Evolutionary conservation across 2,797 vertebrate genomes (phyloP).

Genomic region (Intellagama lesueurii): DNA sequence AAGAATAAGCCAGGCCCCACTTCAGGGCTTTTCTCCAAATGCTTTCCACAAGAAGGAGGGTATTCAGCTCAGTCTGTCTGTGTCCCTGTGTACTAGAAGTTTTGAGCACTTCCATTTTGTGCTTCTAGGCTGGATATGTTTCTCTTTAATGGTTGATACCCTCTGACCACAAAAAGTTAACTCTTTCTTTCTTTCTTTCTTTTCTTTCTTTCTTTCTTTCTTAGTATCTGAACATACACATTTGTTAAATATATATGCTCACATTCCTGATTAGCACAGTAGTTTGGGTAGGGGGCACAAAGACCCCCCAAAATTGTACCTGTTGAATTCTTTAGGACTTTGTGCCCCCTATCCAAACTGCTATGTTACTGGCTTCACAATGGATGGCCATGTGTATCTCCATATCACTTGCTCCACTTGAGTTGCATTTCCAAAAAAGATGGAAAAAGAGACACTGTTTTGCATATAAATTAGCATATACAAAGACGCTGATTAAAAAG

Average conservation of each 20-base stretch:
- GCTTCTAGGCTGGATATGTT: slow-evolving; percentile 15
- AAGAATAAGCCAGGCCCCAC: slow-evolving; percentile 47
- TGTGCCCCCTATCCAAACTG: no score
- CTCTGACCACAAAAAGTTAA: not conserved
- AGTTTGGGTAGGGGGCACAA: not conserved
- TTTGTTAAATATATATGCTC: not conserved
- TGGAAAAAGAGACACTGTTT: not conserved
- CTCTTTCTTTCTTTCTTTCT: not conserved
- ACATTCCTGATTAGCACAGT: not conserved
- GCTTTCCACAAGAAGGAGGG: slow-evolving; percentile 21
- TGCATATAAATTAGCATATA: not conserved
- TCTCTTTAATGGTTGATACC: slow-evolving; percentile 14
- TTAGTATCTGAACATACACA: not conserved
- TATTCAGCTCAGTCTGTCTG: slow-evolving; percentile 22
- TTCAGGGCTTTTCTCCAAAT: slow-evolving; percentile 36
- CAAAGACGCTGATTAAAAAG: not conserved
- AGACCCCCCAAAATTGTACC: not conserved
- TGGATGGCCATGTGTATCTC: not conserved
- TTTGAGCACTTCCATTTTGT: slow-evolving; percentile 28
- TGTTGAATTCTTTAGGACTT: no score
- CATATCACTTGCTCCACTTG: not conserved
- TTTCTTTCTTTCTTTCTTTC: not conserved
- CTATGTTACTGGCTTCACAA: no score
- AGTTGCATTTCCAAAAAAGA: not conserved
- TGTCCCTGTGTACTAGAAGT: slow-evolving; percentile 20